Conservation (phyloP, 2,888 invertebrate genomes). For the Arge pagana region DNA sequence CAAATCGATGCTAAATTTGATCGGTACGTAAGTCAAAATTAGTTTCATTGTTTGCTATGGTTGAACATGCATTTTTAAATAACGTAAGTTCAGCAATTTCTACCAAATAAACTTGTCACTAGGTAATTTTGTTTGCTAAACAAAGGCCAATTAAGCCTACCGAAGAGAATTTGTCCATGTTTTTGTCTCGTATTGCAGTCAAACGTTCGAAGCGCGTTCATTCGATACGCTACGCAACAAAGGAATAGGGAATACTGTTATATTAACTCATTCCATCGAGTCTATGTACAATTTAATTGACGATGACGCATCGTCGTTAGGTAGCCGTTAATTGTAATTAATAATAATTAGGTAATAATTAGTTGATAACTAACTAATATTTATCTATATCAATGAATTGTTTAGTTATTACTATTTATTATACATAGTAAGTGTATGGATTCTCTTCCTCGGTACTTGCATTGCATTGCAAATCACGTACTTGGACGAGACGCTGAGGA, state of each 20-base stretch:
- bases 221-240: slow-evolving; percentile 5
- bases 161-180: no score
- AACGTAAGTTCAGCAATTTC: no score
- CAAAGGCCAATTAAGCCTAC: background rate
- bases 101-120: no score
- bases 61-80: slow-evolving; percentile 17
- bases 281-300: slow-evolving; percentile 36
- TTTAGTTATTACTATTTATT: slow-evolving; percentile 32
- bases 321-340: background rate
- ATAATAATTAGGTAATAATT: slow-evolving; percentile 11
- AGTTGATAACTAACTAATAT: slow-evolving; percentile 36
- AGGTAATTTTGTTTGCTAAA: background rate
- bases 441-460: slow-evolving; percentile 29
- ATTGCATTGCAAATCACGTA: no score
- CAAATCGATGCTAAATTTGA: no score
- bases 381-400: slow-evolving; percentile 36
- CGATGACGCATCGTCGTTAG: slow-evolving; percentile 8
- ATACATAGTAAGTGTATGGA: slow-evolving; percentile 42
- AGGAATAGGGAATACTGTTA: slow-evolving; percentile 26
- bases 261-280: slow-evolving; percentile 29
- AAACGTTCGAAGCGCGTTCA: background rate
- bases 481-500: slow-evolving; percentile 6
- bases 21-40: no score
- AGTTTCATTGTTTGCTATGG: no score
- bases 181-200: slow-evolving; percentile 1